phyloP scores from a whole-genome alignment of 2,797 vertebrate species.

The Channa striata region DNA sequence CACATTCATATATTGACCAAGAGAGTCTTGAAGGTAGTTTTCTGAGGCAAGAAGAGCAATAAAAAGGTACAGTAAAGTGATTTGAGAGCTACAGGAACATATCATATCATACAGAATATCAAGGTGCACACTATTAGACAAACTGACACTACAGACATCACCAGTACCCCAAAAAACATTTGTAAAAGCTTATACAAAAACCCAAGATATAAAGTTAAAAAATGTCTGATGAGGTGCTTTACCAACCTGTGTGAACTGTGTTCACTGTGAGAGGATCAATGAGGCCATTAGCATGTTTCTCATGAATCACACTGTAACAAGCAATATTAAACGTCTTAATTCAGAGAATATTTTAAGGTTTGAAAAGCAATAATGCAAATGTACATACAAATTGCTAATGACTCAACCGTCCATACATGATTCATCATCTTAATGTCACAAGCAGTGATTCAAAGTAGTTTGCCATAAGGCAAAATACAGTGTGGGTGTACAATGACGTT shows the following conservation, averaged over 20 bases:
- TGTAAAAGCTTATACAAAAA: too few relatives aligned
- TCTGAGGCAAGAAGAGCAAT: background rate
- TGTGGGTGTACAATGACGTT: constrained; percentile 45
- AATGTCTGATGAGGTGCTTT: too few relatives aligned
- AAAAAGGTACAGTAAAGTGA: background rate
- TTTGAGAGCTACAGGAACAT: background rate
- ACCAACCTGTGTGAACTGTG: background rate
- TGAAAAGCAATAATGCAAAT: constrained; percentile 15
- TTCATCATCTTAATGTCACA: constrained; percentile 25
- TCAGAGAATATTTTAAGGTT: constrained; percentile 5
- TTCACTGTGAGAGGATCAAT: constrained; percentile 14
- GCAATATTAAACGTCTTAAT: background rate
- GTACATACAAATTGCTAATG: constrained; percentile 20
- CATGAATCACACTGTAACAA: background rate
- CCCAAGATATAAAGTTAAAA: too few relatives aligned
- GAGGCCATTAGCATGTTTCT: constrained; percentile 1
- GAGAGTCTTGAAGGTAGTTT: constrained; percentile 14
- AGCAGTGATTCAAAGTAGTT: constrained; percentile 28
- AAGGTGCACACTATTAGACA: background rate
- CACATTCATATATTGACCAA: constrained; percentile 23
- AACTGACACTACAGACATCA: too few relatives aligned
- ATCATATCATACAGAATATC: too few relatives aligned
- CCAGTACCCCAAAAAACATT: too few relatives aligned
- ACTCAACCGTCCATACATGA: constrained; percentile 24
- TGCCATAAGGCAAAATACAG: constrained; percentile 29